Base-by-base conservation (phyloP, 2,888 invertebrate genomes). In the Nomada fabriciana region DNA sequence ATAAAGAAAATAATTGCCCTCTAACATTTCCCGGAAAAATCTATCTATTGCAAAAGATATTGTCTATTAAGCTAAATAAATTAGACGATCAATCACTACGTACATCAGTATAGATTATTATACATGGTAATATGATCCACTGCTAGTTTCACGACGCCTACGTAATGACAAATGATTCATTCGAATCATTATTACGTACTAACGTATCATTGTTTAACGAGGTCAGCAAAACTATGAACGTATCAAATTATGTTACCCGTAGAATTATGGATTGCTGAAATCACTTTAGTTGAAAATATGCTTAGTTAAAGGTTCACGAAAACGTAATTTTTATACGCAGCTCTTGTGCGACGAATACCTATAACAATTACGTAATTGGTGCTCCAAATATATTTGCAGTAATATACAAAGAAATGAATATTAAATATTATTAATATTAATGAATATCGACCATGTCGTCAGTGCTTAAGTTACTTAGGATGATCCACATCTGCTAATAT, bases 171-270 rank as follows among this genome's bases (percentile, higher is more conserved):
- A 60, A 71, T 71, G 76, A 82, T 75, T 86, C 57, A 53, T 61
- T 72, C 42, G 18, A 78, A 76, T 75, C 36, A 25, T 60, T 67
- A 69, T 74, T 71, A 72, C 67, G 61, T 59, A 25, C 52, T 43
- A 65, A 67, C 53, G 9, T 76, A 23, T 80, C 76, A 77, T 77
- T 65, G 20, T 59, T 63, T 53, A 61, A 72, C 77, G 20, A 68
- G 69, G 63, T 57, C 63, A 67, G 20, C 43, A 9, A 60, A 55
- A 53, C 55, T 43, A 57, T 55, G 29, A 11, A 13, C 67, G 57
- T 61, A 18, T 50, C 18, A 74, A 57, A 76, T 86, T 77, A 69
- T 36, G 42, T 75, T 70, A 57, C n/a, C 42, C 11, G 7, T 10
- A 29, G 20, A 36, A 42, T 42, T 63, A 15, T 4, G 29, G 42